A percentile compares a stretch with the other conserved stretches of the same genome.
Conservation (phyloP, 2,113 vertebrate species). For the Pipa parva region DNA sequence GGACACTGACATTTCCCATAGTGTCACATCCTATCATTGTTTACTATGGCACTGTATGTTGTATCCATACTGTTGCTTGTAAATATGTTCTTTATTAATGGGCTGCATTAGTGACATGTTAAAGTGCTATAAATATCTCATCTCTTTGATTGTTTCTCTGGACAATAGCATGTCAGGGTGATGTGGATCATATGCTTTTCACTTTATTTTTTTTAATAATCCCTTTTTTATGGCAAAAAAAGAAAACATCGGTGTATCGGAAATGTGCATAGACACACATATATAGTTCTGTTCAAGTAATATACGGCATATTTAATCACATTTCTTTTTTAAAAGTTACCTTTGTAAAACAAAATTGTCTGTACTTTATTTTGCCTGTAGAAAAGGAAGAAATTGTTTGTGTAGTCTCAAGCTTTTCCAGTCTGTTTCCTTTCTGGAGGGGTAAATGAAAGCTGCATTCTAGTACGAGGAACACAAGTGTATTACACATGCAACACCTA, state of each 20-base stretch:
- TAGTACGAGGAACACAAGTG: slow-evolving; percentile 32
- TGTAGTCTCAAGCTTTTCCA: slow-evolving; percentile 57
- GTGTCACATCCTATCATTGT: slow-evolving; percentile 1
- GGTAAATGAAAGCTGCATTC: slow-evolving; percentile 71
- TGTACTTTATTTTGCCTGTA: slow-evolving; percentile 70
- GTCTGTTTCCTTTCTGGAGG: slow-evolving; percentile 61
- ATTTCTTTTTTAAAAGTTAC: too few relatives aligned
- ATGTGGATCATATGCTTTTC: slow-evolving; percentile 57
- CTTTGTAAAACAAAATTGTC: too few relatives aligned
- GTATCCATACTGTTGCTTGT: slow-evolving; percentile 57
- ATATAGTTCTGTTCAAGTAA: not conserved
- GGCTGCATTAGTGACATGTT: slow-evolving; percentile 48
- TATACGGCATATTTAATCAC: too few relatives aligned
- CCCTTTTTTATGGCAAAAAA: slow-evolving; percentile 69
- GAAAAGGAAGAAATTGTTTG: slow-evolving; percentile 66
- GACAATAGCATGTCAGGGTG: slow-evolving; percentile 66
- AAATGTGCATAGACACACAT: too few relatives aligned
- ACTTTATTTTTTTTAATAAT: slow-evolving; percentile 51
- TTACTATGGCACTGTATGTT: slow-evolving; percentile 50
- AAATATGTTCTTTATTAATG: slow-evolving; percentile 56
- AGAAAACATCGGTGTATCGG: too few relatives aligned
- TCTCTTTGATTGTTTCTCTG: slow-evolving; percentile 55
- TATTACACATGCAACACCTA: too few relatives aligned
- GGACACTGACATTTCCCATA: not conserved
- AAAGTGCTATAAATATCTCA: slow-evolving; percentile 43